Conservation (phyloP, 2,113 vertebrate genomes). For the Dolichotis patagonum region DNA sequence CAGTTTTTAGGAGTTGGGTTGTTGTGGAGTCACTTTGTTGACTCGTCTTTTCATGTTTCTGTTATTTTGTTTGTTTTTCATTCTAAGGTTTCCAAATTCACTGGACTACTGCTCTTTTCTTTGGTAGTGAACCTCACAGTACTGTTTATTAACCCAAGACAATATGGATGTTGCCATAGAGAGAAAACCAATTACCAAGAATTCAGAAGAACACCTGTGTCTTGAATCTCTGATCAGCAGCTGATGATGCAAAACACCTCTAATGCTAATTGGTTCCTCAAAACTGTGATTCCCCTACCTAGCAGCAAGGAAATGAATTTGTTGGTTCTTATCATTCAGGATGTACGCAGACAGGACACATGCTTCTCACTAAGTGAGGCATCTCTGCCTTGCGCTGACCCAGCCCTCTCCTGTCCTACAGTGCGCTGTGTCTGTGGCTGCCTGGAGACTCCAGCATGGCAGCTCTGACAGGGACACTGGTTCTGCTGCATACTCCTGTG, state of each 20-base stretch:
- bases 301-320: background rate
- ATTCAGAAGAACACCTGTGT: background rate
- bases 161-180: too few relatives aligned
- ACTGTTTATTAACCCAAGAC: too few relatives aligned
- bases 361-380: background rate
- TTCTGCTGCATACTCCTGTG: background rate
- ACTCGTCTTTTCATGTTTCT: too few relatives aligned
- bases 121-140: too few relatives aligned
- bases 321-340: background rate
- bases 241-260: background rate
- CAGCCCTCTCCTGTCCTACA: background rate
- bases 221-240: background rate
- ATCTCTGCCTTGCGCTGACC: background rate
- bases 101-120: too few relatives aligned
- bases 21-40: too few relatives aligned
- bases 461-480: background rate
- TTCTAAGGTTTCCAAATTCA: too few relatives aligned
- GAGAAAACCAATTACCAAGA: too few relatives aligned
- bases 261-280: background rate
- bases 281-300: background rate
- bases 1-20: too few relatives aligned
- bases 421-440: background rate
- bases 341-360: accelerated
- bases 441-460: background rate
- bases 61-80: too few relatives aligned